phyloP scores from a whole-genome alignment of 2,113 vertebrate species.

The Cyprinus carpio region DNA sequence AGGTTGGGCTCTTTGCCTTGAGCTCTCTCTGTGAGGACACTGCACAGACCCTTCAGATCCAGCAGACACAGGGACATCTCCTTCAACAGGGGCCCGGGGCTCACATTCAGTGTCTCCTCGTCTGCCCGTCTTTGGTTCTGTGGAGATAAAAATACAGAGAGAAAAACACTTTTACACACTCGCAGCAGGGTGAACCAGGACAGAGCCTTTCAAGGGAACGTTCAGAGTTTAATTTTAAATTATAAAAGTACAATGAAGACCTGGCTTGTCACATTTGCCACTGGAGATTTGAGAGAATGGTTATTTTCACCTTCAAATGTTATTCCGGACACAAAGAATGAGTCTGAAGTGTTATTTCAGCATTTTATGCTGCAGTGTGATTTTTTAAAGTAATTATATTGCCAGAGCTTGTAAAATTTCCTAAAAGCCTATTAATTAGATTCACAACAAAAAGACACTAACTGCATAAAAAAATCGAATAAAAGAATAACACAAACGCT shows the following conservation, averaged over 20 bases:
- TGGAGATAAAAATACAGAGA: too few relatives aligned
- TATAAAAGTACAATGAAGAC: not conserved
- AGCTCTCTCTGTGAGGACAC: conserved; percentile 88
- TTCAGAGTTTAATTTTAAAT: too few relatives aligned
- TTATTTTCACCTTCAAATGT: conserved; percentile 17
- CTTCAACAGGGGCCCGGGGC: conserved; percentile 78
- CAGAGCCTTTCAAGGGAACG: too few relatives aligned
- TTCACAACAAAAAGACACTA: too few relatives aligned
- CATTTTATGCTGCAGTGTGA: not conserved
- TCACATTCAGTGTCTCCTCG: conserved; percentile 67
- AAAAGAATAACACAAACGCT: not conserved
- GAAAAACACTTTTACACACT: not conserved
- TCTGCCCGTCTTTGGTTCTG: conserved; percentile 79
- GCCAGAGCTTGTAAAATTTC: not conserved
- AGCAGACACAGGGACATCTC: conserved; percentile 94
- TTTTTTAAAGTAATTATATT: not conserved
- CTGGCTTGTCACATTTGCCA: not conserved
- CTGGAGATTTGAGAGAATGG: not conserved
- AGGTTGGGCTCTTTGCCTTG: conserved; percentile 95
- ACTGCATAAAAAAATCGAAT: too few relatives aligned
- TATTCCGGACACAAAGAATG: not conserved
- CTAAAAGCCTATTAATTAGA: not conserved
- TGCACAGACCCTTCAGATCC: conserved; percentile 92
- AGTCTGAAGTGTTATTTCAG: not conserved
- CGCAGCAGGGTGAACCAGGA: too few relatives aligned